Base-by-base conservation (phyloP, 2,797 vertebrate genomes). In the Amniataba percoides region DNA sequence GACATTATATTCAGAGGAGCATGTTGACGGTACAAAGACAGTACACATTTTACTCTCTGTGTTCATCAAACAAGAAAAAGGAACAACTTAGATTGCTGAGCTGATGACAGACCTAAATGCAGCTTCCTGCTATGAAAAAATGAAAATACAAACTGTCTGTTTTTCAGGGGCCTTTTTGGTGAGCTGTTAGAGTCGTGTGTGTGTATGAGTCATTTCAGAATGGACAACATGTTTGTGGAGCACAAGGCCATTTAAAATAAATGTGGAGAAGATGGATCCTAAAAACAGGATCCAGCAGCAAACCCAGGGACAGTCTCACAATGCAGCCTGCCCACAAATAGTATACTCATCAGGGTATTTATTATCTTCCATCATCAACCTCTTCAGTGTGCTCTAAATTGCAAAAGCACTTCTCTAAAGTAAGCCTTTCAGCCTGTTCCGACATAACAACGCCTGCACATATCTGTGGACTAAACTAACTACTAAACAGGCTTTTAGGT, bases 261-360 rank as follows among this genome's bases (percentile, higher is more conserved):
- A 62, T 56, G 15, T 5, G 15, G 5, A 8, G 10, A 5, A n/a
- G 36, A 65, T 13, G 21, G 43, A 49, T 43, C 14, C 43, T 39
- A 7, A 36, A 31, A 7, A 19, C 11, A 48, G 34, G 8, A 13
- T 14, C 19, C 27, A 48, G 25, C 21, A 46, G 69, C n/a, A 6
- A n/a, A 27, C 25, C 18, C 56, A 68, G 48, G 31, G 34, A 60
- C 18, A 25, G 21, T 25, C 18, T 18, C 14, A 10, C 46, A 43
- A 48, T 36, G 34, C 34, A 36, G 34, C 8, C 18, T 11, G 19
- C 52, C 55, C 14, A 60, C 59, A 77, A 53, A 59, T 5, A 63
- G 9, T 42, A 52, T 12, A 15, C 51, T 70, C 43, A 40, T 63
- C 19, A 42, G 34, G 49, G 52, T 55, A 64, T 40, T 57, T 63